A percentile compares a stretch with the other conserved stretches of the same genome.
Evolutionary conservation across 2,113 vertebrate species (phyloP).

Genomic region (Myotis lucifugus): DNA sequence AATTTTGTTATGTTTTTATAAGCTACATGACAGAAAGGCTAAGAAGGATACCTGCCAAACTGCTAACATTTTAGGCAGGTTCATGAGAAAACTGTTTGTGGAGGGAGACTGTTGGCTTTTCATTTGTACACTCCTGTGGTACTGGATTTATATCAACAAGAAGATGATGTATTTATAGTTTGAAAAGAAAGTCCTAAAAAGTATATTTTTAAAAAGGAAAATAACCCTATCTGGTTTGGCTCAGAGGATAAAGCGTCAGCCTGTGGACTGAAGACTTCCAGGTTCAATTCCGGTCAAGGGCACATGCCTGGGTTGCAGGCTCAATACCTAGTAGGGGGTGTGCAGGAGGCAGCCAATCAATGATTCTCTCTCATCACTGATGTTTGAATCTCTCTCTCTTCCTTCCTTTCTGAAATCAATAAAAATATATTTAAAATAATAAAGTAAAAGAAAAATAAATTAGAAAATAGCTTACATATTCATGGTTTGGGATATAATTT

Average conservation of each 20-base stretch:
- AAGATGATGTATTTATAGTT: neutral
- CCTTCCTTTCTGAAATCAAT: too few species aligned
- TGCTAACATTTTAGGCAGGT: neutral
- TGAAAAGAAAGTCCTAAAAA: neutral
- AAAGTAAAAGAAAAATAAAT: neutral
- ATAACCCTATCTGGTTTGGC: neutral
- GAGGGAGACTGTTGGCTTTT: neutral
- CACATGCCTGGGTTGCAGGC: too few species aligned
- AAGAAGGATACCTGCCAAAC: neutral
- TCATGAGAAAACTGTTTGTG: neutral
- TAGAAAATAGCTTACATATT: conserved; percentile 20
- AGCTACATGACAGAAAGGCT: neutral
- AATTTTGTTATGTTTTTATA: neutral
- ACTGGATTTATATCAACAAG: neutral
- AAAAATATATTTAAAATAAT: too few species aligned
- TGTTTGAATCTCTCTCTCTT: too few species aligned
- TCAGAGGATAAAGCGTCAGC: too few species aligned
- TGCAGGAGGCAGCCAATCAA: too few species aligned
- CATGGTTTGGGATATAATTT: neutral
- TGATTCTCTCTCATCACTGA: too few species aligned
- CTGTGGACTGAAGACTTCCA: too few species aligned
- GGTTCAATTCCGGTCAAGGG: too few species aligned
- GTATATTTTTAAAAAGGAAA: neutral
- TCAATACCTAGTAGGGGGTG: too few species aligned
- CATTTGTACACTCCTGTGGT: neutral